A percentile compares a stretch with the other conserved stretches of the same genome.
phyloP scores from a whole-genome alignment of 2,888 invertebrate genomes.

The Cheiracanthium punctorium region DNA sequence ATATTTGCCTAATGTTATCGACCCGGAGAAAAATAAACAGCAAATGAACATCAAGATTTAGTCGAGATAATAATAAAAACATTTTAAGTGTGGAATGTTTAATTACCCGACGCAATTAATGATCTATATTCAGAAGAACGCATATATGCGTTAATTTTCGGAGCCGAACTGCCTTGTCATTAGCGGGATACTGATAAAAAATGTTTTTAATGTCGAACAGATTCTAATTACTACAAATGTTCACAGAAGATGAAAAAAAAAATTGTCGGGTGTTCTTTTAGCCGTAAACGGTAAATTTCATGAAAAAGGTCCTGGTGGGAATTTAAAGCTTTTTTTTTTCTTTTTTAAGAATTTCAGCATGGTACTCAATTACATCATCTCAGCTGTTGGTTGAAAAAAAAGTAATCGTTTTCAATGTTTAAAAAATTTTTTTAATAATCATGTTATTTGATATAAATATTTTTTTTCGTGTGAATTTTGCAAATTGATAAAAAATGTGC shows the following conservation, averaged over 20 bases:
- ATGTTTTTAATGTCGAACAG: constrained; percentile 48
- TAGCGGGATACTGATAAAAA: constrained; percentile 21
- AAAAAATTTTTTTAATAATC: too few relatives aligned
- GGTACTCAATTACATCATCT: background rate
- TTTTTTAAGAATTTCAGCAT: too few relatives aligned
- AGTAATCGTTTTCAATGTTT: too few relatives aligned
- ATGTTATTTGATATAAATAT: too few relatives aligned
- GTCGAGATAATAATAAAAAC: constrained; percentile 22
- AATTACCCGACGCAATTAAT: constrained; percentile 54
- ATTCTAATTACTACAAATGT: constrained; percentile 52
- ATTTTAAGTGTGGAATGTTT: constrained; percentile 48
- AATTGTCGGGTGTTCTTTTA: constrained; percentile 17
- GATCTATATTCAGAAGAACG: constrained; percentile 32
- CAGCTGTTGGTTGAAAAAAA: background rate
- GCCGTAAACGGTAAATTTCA: background rate
- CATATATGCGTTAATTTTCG: constrained; percentile 19
- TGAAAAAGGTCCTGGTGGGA: background rate
- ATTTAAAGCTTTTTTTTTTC: background rate
- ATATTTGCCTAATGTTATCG: background rate
- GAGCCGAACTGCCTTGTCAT: constrained; percentile 45
- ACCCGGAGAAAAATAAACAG: background rate
- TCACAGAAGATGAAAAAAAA: constrained; percentile 13
- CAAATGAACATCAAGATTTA: background rate
- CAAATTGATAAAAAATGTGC: too few relatives aligned
- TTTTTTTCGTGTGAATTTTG: too few relatives aligned